Base-by-base conservation (phyloP, 2,888 invertebrate genomes). In the Ceriagrion tenellum region DNA sequence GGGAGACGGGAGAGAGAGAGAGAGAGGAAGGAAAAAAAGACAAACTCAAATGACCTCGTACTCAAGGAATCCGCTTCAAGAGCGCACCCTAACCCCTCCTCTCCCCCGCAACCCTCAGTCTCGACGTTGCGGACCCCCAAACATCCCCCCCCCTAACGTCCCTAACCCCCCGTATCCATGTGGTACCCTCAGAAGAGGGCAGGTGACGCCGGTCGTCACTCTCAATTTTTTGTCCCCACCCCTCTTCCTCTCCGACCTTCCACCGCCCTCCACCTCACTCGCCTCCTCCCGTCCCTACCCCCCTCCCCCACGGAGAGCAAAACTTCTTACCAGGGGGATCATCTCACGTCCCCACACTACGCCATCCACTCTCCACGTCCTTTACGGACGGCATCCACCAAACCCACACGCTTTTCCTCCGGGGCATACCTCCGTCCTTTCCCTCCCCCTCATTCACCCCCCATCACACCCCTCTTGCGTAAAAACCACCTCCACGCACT, bases 171-270 rank as follows among this genome's bases (percentile, higher is more conserved):
- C 90, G n/a, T n/a, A n/a, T 16, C 59, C 59, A 16, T 59, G 16
- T 23, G n/a, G 4, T 69, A 69, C 69, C 69, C n/a, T 69, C n/a
- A 10, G n/a, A 69, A 81, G 26, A 69, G 93, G 91, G 93, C 69
- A 93, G 93, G 93, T 93, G 93, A 93, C 69, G 69, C 93, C 47
- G 47, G 55, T 89, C 89, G 89, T 93, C 93, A 74, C 93, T 93
- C 93, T 93, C 69, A 40, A 40, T 91, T 93, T 93, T 93, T 93
- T 74, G 40, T 40, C 93, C 47, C 93, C 26, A 20, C 59, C 13
- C 55, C 26, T n/a, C 69, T n/a, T 10, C 26, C 69, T 26, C 26
- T 63, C 40, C 59, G 12, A 59, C 20, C 20, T 16, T 8, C 47
- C 47, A n/a, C n/a, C n/a, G n/a, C n/a, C n/a, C n/a, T n/a, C n/a